Evolutionary conservation across 2,888 invertebrate species (phyloP).

Genomic region (Alloscopus bannaensis): DNA sequence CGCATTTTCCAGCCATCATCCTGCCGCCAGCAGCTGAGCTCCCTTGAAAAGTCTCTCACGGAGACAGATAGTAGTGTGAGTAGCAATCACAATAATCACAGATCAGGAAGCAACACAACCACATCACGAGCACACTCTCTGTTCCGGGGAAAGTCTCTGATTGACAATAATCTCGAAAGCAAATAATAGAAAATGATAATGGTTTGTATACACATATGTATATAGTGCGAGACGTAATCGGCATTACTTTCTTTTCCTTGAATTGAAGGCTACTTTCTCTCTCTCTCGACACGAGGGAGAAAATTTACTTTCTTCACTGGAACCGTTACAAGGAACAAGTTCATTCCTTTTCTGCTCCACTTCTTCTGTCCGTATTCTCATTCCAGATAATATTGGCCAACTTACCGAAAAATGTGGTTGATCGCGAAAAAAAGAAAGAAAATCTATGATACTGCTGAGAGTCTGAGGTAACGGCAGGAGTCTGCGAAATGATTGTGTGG

Average conservation of each 20-base stretch:
- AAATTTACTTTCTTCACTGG: too few relatives aligned
- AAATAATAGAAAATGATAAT: constrained; percentile 42
- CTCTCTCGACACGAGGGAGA: too few relatives aligned
- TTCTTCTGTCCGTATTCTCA: constrained; percentile 27
- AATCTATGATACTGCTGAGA: neutral
- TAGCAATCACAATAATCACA: constrained; percentile 58
- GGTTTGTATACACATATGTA: constrained; percentile 33
- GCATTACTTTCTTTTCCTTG: constrained; percentile 29
- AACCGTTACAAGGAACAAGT: constrained; percentile 55
- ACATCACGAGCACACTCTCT: neutral
- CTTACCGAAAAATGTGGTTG: neutral
- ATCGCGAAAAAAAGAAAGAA: too few relatives aligned
- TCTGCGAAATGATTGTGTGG: too few relatives aligned
- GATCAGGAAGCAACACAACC: constrained; percentile 58
- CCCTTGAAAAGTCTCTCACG: neutral
- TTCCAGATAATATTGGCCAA: neutral
- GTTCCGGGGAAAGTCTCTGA: constrained; percentile 50
- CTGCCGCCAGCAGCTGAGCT: constrained; percentile 9
- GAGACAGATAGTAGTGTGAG: constrained; percentile 8
- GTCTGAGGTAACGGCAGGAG: neutral
- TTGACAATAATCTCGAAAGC: constrained; percentile 61
- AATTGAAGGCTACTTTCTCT: constrained; percentile 10
- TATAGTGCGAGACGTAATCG: constrained; percentile 24
- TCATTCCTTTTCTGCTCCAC: constrained; percentile 61
- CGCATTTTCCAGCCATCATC: constrained; percentile 9